Evolutionary conservation across 2,888 invertebrate genomes (phyloP).

Genomic region (Drosophila nr. fundita): DNA sequence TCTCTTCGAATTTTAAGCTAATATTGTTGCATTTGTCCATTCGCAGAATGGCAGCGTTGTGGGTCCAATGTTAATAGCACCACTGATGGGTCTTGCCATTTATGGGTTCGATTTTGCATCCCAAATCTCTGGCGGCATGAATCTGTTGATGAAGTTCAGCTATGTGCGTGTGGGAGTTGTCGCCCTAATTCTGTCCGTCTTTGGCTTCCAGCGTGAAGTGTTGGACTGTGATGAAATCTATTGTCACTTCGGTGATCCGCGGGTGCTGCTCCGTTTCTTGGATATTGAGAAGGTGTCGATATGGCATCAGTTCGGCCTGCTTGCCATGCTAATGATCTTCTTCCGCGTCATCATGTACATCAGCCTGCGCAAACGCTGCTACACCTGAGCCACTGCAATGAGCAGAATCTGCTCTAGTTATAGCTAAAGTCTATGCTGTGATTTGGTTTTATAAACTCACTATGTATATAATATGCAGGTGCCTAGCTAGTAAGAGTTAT

Average conservation of each 20-base stretch:
- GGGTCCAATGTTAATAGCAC: constrained; percentile 88
- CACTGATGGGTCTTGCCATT: constrained; percentile 88
- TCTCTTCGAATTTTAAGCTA: not conserved
- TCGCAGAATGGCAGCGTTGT: constrained; percentile 89
- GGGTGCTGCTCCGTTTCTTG: constrained; percentile 87
- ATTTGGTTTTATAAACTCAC: constrained; percentile 53
- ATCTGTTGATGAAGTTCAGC: constrained; percentile 88
- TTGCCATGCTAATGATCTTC: constrained; percentile 86
- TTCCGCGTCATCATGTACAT: constrained; percentile 87
- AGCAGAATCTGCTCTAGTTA: constrained; percentile 40
- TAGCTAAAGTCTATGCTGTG: constrained; percentile 68
- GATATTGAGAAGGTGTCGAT: constrained; percentile 87
- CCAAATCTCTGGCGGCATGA: constrained; percentile 87
- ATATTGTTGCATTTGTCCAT: not conserved
- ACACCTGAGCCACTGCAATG: constrained; percentile 62
- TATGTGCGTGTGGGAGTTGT: constrained; percentile 89
- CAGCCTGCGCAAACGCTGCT: constrained; percentile 86
- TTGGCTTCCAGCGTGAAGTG: constrained; percentile 87
- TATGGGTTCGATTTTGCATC: constrained; percentile 90
- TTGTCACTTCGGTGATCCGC: constrained; percentile 89
- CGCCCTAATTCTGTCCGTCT: constrained; percentile 87
- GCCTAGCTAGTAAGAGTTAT: constrained; percentile 21
- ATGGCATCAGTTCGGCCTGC: constrained; percentile 86
- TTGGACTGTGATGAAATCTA: constrained; percentile 87
- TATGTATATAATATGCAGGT: constrained; percentile 5